Percentiles rank a stretch among this genome's conserved stretches.
phyloP scores from a whole-genome alignment of 2,888 invertebrate species.

The Scaptomyza tumidula region DNA sequence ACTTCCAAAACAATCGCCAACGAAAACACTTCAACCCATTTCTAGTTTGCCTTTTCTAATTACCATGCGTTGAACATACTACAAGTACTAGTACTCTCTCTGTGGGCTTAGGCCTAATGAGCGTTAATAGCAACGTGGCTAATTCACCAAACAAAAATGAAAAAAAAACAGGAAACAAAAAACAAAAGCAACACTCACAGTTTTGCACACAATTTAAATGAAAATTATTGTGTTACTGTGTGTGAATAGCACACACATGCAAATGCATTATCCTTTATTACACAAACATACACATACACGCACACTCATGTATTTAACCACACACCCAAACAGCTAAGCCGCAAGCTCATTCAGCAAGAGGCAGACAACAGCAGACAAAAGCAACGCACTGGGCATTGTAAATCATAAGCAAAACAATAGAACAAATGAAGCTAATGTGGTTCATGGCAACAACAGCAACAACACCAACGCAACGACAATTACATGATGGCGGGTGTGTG shows the following conservation, averaged over 20 bases:
- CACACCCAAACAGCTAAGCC: constrained; percentile 28
- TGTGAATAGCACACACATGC: constrained; percentile 41
- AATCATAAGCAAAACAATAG: constrained; percentile 83
- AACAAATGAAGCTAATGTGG: constrained; percentile 80
- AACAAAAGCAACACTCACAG: constrained; percentile 30
- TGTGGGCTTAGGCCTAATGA: constrained; percentile 53
- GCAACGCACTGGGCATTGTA: constrained; percentile 78
- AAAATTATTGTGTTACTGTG: constrained; percentile 68
- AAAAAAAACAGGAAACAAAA: constrained; percentile 6
- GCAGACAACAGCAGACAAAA: constrained; percentile 63
- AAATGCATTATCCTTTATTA: constrained; percentile 55
- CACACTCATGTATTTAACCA: constrained; percentile 1
- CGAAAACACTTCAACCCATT: neutral
- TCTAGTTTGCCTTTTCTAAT: constrained; percentile 23
- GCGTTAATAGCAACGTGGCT: constrained; percentile 53
- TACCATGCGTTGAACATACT: constrained; percentile 21
- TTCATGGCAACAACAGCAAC: constrained; percentile 51
- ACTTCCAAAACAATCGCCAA: neutral
- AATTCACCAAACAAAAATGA: constrained; percentile 19
- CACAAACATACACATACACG: constrained; percentile 24
- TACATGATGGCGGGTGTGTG: neutral
- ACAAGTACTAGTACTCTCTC: neutral
- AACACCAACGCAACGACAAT: constrained; percentile 33
- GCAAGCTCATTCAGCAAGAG: constrained; percentile 64
- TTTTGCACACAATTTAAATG: constrained; percentile 59